Evolutionary conservation across 2,888 invertebrate species (phyloP), one percentile per base, ranked within the genome.

Genomic region (Cremastinae sp.): DNA sequence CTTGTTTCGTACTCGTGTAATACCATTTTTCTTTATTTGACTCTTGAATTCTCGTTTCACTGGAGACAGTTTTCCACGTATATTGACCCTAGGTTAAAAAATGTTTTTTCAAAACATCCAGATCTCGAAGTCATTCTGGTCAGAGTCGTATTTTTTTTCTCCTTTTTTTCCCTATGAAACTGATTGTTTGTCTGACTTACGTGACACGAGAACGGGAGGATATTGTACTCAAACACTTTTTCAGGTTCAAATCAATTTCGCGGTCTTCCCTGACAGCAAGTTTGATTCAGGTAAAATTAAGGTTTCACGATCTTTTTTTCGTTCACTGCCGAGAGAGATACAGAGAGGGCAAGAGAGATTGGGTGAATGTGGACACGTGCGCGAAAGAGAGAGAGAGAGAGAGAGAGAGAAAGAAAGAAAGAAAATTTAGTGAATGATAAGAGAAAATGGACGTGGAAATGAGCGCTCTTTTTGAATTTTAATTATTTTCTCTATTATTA

Each of bases 161-260:
- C 22, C n/a, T 22, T 39, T 18, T 37, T 28, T 61, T 35, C 61
- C 37, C 37, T 22, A 18, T 9, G 16, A n/a, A 12, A 12, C 28
- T 12, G 18, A 58, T 49, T 68, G 61, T 37, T 41, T 39, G 18
- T 53, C 41, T 41, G 37, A 71, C 62, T 28, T 55, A 58, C 41
- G 59, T 64, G 72, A 59, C 51, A 69, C 47, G 64, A 69, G 61
- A 43, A 14, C 47, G 65, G 37, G 62, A 70, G 55, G 78, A 83
- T 80, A 84, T 82, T 85, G 79, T 85, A 84, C 83, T 84, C 84
- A 83, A 81, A 84, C 85, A 81, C 83, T 87, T 88, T 88, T 88
- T 88, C 88, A 89, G 87, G 88, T 88, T 85, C 88, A 88, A 86
- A 87, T 87, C 85, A 87, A 85, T 87, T 87, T 87, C 85, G 86